Base-by-base conservation (phyloP, 2,113 vertebrate genomes). In the Mormyrus iriodes region DNA sequence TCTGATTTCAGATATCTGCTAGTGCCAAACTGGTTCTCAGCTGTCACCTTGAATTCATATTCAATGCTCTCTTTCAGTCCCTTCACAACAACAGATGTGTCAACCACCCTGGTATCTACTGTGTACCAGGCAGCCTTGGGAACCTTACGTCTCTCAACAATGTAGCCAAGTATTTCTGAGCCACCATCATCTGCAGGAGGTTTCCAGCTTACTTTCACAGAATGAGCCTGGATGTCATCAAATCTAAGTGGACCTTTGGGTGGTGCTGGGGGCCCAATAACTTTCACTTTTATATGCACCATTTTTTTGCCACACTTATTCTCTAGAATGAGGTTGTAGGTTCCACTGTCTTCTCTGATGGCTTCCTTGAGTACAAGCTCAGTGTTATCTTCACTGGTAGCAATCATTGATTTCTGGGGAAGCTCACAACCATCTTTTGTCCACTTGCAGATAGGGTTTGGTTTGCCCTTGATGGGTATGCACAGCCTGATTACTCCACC, bases 381-480 rank as follows among this genome's bases (percentile, higher is more conserved):
- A 48, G 97, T 97, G 51, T 95, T 92, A 65, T 98, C 97, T 55
- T 99, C 98, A 15, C 95, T 97, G 90, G 97, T 97, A 0, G 96
- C 98, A 89, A 99, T 97, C 98, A 99, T 98, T 90, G 98, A 98
- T 82, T 95, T 96, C 88, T 93, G 94, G 88, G 96, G 96, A 87
- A 98, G 82, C 51, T 96, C 95, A 0, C 94, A 94, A 8, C 96
- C 95, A 92, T 99, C 98, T 95, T 99, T 99, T 46, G 96, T 97
- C 98, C 98, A 99, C 92, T 96, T 98, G 93, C 98, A 98, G 91
- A 95, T 92, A 83, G 98, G 98, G 61, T 95, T 95, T 90, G 98
- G 98, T 95, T 99, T 99, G 87, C 98, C 98, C 95, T 98, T 99
- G 92, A 99, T 96, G 90, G 98, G 98, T 91, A 99, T 94, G 79